Evolutionary conservation across 2,888 invertebrate genomes (phyloP).

Genomic region (Leptinotarsa juncta): DNA sequence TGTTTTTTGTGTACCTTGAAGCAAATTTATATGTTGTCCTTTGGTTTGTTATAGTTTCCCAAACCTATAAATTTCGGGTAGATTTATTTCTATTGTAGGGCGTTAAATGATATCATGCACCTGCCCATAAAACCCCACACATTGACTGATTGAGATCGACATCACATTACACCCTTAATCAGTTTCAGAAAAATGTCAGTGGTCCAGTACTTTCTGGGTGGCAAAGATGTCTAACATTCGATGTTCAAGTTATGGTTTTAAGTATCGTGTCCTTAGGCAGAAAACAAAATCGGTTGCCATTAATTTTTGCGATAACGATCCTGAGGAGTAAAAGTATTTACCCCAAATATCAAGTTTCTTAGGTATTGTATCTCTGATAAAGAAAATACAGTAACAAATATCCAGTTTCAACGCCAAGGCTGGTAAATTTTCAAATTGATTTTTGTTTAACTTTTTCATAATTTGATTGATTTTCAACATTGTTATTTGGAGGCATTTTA

Average conservation of each 20-base stretch:
- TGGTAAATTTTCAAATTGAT: no score
- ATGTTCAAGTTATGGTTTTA: neutral
- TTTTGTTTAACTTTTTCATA: no score
- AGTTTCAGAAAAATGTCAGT: neutral
- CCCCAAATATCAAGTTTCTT: neutral
- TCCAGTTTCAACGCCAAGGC: neutral
- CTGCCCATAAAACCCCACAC: slow-evolving; percentile 2
- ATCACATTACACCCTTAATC: neutral
- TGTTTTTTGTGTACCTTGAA: no score
- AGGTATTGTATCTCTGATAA: neutral
- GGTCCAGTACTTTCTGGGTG: neutral
- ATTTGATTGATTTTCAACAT: no score
- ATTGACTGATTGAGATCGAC: neutral
- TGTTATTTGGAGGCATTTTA: no score
- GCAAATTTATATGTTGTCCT: no score
- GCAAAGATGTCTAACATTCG: neutral
- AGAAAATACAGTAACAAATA: neutral
- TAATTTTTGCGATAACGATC: slow-evolving; percentile 3
- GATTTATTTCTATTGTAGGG: no score
- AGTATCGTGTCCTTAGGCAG: neutral
- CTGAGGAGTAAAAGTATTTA: neutral
- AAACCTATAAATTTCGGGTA: no score
- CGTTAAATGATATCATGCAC: neutral
- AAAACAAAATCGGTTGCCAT: neutral
- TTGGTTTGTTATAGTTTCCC: no score